These are phyloP conservation scores for Mionectes macconnelli DNA, from an alignment of 2,113 vertebrate species.

Conservation along the genomic window DNA sequence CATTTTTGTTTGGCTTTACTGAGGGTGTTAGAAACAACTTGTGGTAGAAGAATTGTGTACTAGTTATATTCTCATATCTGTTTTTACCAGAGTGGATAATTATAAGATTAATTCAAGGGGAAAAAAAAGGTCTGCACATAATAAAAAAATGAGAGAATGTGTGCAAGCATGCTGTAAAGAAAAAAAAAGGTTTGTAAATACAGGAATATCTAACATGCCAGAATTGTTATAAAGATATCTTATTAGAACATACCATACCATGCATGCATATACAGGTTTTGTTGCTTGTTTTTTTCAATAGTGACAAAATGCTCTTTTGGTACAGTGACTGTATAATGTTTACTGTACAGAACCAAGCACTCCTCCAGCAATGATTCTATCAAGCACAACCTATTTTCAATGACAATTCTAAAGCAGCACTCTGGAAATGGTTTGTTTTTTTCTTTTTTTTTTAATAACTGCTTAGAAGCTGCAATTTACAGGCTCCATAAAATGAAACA, in stretches of 20 bases:
- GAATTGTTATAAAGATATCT: not conserved
- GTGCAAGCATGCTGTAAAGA: not conserved
- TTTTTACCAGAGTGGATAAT: not conserved
- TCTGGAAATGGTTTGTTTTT: not conserved
- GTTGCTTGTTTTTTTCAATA: not conserved
- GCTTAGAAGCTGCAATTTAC: not conserved
- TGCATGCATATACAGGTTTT: not conserved
- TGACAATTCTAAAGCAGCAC: not conserved
- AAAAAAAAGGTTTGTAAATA: not conserved
- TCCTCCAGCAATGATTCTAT: not conserved
- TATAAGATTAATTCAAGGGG: not conserved
- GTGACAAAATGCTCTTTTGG: not conserved
- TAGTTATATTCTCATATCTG: not conserved
- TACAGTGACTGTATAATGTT: not conserved
- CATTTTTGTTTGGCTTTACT: not conserved
- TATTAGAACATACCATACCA: not conserved
- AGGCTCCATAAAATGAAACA: not conserved
- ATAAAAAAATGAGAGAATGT: not conserved
- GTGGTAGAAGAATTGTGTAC: not conserved
- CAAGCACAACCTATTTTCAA: not conserved
- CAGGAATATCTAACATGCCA: not conserved
- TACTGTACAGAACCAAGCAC: not conserved
- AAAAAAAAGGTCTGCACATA: accelerated
- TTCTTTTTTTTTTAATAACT: not conserved
- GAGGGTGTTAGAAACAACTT: not conserved